phyloP scores from a whole-genome alignment of 2,113 vertebrate species.

The Notechis scutatus region DNA sequence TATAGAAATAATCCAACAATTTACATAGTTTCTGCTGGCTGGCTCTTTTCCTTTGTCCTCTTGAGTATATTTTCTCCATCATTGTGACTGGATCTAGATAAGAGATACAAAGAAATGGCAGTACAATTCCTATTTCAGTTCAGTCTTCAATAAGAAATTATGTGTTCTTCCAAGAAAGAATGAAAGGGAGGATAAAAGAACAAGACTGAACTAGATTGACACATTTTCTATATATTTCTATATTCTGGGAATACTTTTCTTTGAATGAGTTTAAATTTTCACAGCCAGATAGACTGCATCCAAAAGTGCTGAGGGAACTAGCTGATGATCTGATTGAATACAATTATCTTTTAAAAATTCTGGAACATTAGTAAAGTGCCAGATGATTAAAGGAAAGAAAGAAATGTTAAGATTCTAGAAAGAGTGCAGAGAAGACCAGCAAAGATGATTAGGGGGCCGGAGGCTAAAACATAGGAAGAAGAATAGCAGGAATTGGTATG shows the following conservation, averaged over 20 bases:
- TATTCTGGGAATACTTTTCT: neutral
- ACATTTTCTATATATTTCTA: neutral
- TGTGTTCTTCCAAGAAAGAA: neutral
- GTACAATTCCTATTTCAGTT: neutral
- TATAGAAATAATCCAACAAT: neutral
- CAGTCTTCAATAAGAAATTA: neutral
- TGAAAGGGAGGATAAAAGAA: neutral
- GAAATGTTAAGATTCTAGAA: neutral
- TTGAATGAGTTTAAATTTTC: neutral
- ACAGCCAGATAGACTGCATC: neutral
- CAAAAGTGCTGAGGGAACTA: neutral
- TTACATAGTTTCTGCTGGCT: neutral
- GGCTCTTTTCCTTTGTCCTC: neutral
- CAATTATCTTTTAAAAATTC: neutral
- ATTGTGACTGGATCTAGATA: neutral
- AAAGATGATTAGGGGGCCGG: neutral
- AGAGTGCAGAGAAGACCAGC: neutral
- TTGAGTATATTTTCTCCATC: neutral
- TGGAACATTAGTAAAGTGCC: neutral
- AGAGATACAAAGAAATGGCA: neutral
- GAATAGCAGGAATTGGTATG: neutral
- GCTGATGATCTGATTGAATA: neutral
- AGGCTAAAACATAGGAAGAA: neutral
- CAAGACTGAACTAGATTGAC: neutral
- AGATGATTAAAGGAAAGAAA: neutral